phyloP scores from a whole-genome alignment of 2,113 vertebrate genomes.

The Alligator sinensis region DNA sequence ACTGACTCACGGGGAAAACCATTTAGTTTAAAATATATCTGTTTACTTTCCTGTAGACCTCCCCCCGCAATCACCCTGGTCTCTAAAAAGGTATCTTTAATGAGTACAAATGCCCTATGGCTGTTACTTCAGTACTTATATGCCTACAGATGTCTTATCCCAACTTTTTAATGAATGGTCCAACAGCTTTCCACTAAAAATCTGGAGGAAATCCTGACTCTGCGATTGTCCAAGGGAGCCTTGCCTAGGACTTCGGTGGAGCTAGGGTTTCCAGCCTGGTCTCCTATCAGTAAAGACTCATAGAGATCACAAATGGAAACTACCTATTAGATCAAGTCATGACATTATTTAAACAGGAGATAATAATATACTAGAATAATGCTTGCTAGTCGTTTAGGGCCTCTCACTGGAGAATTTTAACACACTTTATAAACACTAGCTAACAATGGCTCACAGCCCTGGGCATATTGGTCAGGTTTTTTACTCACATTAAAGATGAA shows the following conservation, averaged over 20 bases:
- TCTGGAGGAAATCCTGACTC: neutral
- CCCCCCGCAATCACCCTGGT: neutral
- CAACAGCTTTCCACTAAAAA: neutral
- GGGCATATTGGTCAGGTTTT: too few species aligned
- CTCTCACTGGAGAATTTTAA: neutral
- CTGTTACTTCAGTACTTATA: neutral
- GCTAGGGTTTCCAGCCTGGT: neutral
- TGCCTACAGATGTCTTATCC: neutral
- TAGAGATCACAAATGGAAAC: neutral
- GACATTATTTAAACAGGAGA: neutral
- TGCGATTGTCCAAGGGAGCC: neutral
- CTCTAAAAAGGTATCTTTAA: neutral
- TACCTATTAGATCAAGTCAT: neutral
- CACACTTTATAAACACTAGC: neutral
- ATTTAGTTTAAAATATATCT: neutral
- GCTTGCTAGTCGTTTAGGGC: neutral
- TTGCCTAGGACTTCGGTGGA: accelerated
- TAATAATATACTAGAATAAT: neutral
- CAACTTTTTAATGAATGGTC: neutral
- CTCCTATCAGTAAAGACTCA: neutral
- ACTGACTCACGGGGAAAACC: neutral
- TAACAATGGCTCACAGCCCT: neutral
- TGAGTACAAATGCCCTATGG: neutral
- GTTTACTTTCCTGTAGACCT: neutral
- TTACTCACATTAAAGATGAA: too few species aligned